These are phyloP conservation scores for Brachyrhaphis roseni DNA, from an alignment of 2,797 vertebrate genomes.

Conservation along the genomic window DNA sequence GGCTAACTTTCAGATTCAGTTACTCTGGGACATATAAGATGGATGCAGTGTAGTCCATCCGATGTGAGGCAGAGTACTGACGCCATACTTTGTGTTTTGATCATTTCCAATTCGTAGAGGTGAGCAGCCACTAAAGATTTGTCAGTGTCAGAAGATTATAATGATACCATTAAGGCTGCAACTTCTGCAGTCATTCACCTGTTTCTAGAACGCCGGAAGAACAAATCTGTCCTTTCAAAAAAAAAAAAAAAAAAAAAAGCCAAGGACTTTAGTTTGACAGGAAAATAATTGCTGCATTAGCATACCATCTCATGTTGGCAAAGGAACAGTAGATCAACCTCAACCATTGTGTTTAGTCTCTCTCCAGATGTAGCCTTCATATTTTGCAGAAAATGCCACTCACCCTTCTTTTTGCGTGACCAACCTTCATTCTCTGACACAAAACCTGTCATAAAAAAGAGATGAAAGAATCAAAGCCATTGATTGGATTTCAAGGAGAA, in stretches of 20 bases:
- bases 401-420: conserved; percentile 23
- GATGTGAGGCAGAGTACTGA: not conserved
- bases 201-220: conserved; percentile 28
- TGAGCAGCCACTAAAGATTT: conserved; percentile 20
- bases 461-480: conserved; percentile 11
- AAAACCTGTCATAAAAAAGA: conserved; percentile 19
- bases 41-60: conserved; percentile 2
- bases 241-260: conserved; percentile 5
- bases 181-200: conserved; percentile 26
- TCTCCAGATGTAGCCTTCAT: conserved; percentile 45
- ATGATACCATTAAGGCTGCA: conserved; percentile 13
- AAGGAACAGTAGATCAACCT: conserved; percentile 43
- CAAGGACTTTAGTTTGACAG: conserved; percentile 51
- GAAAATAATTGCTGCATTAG: conserved; percentile 56
- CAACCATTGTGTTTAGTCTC: conserved; percentile 38
- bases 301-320: conserved; percentile 54
- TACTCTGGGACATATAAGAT: conserved; percentile 25
- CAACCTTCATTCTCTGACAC: conserved; percentile 22
- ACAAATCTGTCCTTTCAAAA: conserved; percentile 45
- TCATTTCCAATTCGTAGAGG: conserved; percentile 7
- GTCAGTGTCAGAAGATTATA: conserved; percentile 22
- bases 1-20: conserved; percentile 13
- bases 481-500: conserved; percentile 18
- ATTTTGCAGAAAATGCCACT: conserved; percentile 32
- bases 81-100: conserved; percentile 7